These are phyloP conservation scores for Mus spicilegus DNA, from an alignment of 2,113 vertebrate genomes.

Conservation along the genomic window DNA sequence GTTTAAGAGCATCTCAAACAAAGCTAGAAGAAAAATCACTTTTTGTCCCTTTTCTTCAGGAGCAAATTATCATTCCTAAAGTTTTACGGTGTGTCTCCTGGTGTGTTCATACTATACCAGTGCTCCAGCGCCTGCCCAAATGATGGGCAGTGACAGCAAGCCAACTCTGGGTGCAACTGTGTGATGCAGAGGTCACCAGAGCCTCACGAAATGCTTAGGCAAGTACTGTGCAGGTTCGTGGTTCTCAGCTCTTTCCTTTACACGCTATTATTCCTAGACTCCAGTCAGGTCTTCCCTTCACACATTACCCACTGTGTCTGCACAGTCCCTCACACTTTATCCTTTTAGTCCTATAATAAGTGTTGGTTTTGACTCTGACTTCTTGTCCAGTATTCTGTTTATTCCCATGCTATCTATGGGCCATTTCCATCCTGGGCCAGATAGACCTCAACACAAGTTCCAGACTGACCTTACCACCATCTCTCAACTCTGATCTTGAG, in stretches of 20 bases:
- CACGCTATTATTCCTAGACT: neutral
- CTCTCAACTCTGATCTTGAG: neutral
- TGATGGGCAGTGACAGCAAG: neutral
- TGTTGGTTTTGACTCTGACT: neutral
- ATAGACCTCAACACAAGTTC: neutral
- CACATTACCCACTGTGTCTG: neutral
- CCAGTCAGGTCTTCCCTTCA: neutral
- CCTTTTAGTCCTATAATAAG: neutral
- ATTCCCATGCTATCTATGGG: neutral
- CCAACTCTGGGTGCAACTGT: neutral
- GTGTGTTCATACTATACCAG: neutral
- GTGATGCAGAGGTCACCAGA: neutral
- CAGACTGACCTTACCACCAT: neutral
- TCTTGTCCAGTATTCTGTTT: slow-evolving; percentile 22
- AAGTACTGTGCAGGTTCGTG: neutral
- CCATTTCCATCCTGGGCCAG: neutral
- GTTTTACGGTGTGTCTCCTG: slow-evolving; percentile 14
- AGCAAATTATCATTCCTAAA: neutral
- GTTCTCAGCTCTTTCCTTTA: neutral
- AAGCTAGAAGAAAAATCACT: slow-evolving; percentile 18
- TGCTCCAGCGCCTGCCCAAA: neutral
- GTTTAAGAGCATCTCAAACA: slow-evolving; percentile 54
- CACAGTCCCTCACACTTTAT: neutral
- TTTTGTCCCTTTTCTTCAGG: slow-evolving; percentile 37
- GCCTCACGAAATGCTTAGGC: no score